Percentiles rank a stretch among this genome's conserved stretches.
These are phyloP conservation scores for Diabrotica virgifera DNA, from an alignment of 1,140 invertebrate genomes.

Conservation along the genomic window DNA sequence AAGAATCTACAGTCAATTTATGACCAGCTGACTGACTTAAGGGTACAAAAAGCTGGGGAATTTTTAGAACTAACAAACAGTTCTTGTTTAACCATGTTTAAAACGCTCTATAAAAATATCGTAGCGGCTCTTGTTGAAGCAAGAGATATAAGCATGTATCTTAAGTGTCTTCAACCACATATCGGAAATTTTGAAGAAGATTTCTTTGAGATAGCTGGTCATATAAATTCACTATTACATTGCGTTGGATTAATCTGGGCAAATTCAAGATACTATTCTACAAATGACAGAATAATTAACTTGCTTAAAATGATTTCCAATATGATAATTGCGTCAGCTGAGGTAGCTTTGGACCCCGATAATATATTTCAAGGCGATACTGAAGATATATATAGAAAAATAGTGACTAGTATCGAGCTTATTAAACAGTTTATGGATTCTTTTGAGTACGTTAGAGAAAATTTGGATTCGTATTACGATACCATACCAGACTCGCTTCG, in stretches of 20 bases:
- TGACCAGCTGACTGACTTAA: conserved; percentile 71
- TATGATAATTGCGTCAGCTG: conserved; percentile 66
- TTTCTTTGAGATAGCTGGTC: conserved; percentile 59
- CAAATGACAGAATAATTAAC: conserved; percentile 67
- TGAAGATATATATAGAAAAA: conserved; percentile 58
- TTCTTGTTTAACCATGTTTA: conserved; percentile 61
- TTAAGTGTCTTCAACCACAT: conserved; percentile 59
- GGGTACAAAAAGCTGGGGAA: conserved; percentile 77
- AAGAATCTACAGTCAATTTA: conserved; percentile 81
- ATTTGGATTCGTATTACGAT: conserved; percentile 53
- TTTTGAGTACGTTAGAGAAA: conserved; percentile 55
- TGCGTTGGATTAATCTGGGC: conserved; percentile 82
- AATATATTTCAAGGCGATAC: conserved; percentile 73
- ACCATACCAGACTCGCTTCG: not conserved
- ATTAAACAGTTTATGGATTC: conserved; percentile 50
- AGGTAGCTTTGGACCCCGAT: conserved; percentile 53
- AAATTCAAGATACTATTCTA: conserved; percentile 79
- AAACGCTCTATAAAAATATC: conserved; percentile 54
- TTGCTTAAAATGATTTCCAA: conserved; percentile 75
- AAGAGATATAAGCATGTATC: conserved; percentile 63
- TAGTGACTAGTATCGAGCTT: conserved; percentile 51
- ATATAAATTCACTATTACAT: conserved; percentile 61
- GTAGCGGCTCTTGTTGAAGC: conserved; percentile 56
- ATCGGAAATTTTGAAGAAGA: conserved; percentile 72
- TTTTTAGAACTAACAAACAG: conserved; percentile 61